phyloP scores from a whole-genome alignment of 2,888 invertebrate genomes.

The Machimus atricapillus region DNA sequence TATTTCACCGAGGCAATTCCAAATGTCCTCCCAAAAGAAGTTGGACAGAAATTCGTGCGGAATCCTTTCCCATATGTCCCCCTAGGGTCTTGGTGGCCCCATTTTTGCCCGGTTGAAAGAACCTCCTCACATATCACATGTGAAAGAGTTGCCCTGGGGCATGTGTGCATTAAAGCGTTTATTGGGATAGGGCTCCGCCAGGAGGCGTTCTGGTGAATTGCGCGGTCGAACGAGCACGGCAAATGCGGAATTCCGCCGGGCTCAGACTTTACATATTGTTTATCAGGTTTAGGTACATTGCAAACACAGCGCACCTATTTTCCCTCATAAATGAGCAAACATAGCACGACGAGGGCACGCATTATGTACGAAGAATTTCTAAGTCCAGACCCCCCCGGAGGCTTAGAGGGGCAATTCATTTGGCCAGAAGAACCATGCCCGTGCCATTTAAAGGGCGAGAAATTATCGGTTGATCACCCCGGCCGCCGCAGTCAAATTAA shows the following conservation, averaged over 20 bases:
- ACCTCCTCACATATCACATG: neutral
- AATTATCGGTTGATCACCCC: neutral
- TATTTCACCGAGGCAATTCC: neutral
- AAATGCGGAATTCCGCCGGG: neutral
- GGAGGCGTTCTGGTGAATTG: neutral
- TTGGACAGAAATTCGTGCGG: neutral
- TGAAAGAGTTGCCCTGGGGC: neutral
- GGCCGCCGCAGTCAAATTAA: neutral
- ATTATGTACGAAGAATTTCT: neutral
- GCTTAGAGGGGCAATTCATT: neutral
- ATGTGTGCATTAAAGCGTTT: neutral
- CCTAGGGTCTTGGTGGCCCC: neutral
- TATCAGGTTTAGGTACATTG: conserved; percentile 14
- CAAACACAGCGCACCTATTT: conserved; percentile 15
- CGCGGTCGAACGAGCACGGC: neutral
- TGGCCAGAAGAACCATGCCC: neutral
- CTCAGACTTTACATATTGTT: conserved; percentile 7
- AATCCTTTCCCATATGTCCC: neutral
- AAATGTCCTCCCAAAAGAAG: neutral
- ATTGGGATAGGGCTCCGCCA: neutral
- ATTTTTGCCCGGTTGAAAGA: neutral
- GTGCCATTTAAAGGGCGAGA: neutral
- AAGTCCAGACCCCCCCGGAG: neutral
- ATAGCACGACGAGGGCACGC: neutral
- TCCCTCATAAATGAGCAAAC: conserved; percentile 21